Conservation (phyloP, 2,113 vertebrate genomes). For the Barbus barbus region DNA sequence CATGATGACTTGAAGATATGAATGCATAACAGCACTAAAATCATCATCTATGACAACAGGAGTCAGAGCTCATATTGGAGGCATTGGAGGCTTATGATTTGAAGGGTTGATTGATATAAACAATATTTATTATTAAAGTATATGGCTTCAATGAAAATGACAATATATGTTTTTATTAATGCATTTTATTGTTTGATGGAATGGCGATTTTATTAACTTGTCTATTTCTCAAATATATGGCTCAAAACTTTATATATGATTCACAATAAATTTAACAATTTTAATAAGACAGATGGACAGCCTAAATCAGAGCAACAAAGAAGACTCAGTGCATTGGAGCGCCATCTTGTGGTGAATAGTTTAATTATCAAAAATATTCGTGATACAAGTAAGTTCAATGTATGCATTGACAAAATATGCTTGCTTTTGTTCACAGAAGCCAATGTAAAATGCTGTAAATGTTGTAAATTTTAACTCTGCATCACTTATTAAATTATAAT, state of each 20-base stretch:
- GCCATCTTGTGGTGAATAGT: slow-evolving; percentile 53
- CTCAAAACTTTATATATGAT: neutral
- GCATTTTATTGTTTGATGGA: neutral
- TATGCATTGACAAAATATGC: neutral
- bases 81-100: neutral
- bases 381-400: neutral
- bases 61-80: neutral
- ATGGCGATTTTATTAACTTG: neutral
- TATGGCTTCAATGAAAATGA: neutral
- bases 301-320: neutral
- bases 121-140: neutral
- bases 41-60: slow-evolving; percentile 43
- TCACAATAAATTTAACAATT: neutral
- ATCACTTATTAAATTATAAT: neutral
- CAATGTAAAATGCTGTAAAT: neutral
- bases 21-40: slow-evolving; percentile 48
- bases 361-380: neutral
- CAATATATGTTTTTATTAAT: neutral
- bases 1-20: slow-evolving; percentile 65
- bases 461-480: neutral
- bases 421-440: neutral
- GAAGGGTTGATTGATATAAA: neutral
- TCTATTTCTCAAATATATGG: neutral
- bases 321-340: slow-evolving; percentile 15
- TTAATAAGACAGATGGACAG: neutral